Evolutionary conservation across 1,140 invertebrate species (phyloP).

Genomic region (Argopecten irradians): DNA sequence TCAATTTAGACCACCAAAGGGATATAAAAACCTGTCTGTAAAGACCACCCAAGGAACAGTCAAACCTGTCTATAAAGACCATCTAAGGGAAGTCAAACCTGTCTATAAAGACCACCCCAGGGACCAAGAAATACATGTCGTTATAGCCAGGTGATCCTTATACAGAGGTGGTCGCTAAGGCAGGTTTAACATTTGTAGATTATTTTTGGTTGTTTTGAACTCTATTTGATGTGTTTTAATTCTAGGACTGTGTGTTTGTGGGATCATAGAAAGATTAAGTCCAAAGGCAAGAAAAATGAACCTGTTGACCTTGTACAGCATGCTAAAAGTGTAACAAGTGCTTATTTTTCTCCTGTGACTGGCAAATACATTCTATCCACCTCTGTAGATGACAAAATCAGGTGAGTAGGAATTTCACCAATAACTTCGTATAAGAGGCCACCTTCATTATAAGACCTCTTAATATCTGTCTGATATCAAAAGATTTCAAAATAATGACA

Average conservation of each 20-base stretch:
- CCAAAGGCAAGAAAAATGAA: slow-evolving; percentile 49
- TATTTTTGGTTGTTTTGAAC: background rate
- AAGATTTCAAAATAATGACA: no score
- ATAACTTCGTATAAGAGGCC: background rate
- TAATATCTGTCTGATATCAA: no score
- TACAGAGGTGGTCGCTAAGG: no score
- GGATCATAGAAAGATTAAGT: slow-evolving; percentile 63
- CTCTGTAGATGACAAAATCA: slow-evolving; percentile 62
- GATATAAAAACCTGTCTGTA: no score
- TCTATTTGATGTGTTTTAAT: slow-evolving; percentile 25
- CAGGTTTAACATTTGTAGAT: no score
- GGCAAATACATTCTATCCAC: slow-evolving; percentile 63
- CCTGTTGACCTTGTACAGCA: slow-evolving; percentile 45
- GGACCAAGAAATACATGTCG: background rate
- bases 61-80: no score
- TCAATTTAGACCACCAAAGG: background rate
- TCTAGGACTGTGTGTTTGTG: slow-evolving; percentile 61
- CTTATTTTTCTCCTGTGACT: slow-evolving; percentile 70
- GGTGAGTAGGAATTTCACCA: slow-evolving; percentile 53
- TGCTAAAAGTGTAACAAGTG: slow-evolving; percentile 56
- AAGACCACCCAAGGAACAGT: no score
- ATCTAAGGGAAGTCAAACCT: no score
- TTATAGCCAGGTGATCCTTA: no score
- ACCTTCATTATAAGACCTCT: no score
- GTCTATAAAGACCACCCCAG: no score